Percentiles rank a stretch among this genome's conserved stretches.
phyloP scores from a whole-genome alignment of 1,140 invertebrate species.

The Mylabris phalerata region DNA sequence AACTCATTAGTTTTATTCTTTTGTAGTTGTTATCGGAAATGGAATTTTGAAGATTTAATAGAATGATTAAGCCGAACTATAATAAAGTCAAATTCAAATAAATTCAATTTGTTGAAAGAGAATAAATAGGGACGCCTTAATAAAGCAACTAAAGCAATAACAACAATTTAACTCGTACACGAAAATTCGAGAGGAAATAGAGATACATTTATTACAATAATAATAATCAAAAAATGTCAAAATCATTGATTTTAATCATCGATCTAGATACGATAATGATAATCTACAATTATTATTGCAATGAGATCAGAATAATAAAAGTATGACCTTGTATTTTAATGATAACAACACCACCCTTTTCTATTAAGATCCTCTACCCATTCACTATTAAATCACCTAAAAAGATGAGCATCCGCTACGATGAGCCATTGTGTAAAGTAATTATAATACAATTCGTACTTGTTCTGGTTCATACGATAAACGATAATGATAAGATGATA shows the following conservation, averaged over 20 bases:
- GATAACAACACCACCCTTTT: background rate
- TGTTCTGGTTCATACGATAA: slow-evolving; percentile 11
- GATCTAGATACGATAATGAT: slow-evolving; percentile 41
- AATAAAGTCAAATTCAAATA: slow-evolving; percentile 18
- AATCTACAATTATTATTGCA: too few species aligned
- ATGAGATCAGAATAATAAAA: background rate
- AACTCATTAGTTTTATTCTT: too few species aligned
- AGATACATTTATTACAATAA: background rate
- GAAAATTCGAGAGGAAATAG: background rate
- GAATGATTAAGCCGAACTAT: slow-evolving; percentile 10
- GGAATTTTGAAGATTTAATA: background rate
- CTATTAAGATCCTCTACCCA: slow-evolving; percentile 8
- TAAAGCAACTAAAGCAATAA: slow-evolving; percentile 14
- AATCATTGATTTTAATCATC: slow-evolving; percentile 38
- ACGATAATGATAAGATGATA: slow-evolving; percentile 8
- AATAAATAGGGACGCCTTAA: background rate
- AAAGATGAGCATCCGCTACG: slow-evolving; percentile 12
- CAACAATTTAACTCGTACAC: background rate
- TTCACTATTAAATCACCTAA: slow-evolving; percentile 2
- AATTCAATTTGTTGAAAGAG: background rate
- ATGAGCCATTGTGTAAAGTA: slow-evolving; percentile 20
- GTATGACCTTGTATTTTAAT: slow-evolving; percentile 8
- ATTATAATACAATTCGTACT: slow-evolving; percentile 23
- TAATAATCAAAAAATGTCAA: slow-evolving; percentile 33
- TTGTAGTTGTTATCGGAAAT: too few species aligned